Evolutionary conservation across 2,113 vertebrate species (phyloP).

Genomic region (Dipodomys spectabilis): DNA sequence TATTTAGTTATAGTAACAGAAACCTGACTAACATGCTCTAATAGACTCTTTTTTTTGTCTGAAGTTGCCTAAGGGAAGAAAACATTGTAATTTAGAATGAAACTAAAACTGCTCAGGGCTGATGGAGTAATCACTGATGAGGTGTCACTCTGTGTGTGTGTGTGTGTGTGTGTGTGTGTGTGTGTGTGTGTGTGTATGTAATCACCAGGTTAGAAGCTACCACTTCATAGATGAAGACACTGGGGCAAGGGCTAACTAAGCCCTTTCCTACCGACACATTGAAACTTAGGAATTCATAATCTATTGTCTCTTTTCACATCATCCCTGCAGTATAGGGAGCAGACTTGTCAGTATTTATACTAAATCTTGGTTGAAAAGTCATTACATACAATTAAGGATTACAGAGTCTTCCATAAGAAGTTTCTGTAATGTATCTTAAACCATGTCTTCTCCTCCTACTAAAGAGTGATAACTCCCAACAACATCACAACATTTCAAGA

Average conservation of each 20-base stretch:
- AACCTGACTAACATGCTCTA: not conserved
- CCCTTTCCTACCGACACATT: not conserved
- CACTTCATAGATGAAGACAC: not conserved
- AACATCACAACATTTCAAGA: not conserved
- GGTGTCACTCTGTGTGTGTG: not conserved
- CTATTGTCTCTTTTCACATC: not conserved
- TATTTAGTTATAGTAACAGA: not conserved
- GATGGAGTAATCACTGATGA: not conserved
- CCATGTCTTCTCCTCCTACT: not conserved
- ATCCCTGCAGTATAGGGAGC: not conserved
- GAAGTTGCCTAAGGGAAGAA: not conserved
- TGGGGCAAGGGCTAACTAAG: not conserved
- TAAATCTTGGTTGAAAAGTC: not conserved
- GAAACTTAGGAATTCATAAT: not conserved
- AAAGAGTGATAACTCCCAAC: not conserved
- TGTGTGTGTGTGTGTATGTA: not conserved
- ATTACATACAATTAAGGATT: not conserved
- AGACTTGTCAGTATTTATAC: not conserved
- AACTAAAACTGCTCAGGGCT: not conserved
- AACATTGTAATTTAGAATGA: not conserved
- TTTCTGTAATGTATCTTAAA: not conserved
- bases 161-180: accelerated
- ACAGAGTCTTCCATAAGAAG: not conserved
- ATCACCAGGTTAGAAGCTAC: not conserved
- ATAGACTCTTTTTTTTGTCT: not conserved